Evolutionary conservation across 2,113 vertebrate species (phyloP).

Genomic region (Leptodactylus fuscus): DNA sequence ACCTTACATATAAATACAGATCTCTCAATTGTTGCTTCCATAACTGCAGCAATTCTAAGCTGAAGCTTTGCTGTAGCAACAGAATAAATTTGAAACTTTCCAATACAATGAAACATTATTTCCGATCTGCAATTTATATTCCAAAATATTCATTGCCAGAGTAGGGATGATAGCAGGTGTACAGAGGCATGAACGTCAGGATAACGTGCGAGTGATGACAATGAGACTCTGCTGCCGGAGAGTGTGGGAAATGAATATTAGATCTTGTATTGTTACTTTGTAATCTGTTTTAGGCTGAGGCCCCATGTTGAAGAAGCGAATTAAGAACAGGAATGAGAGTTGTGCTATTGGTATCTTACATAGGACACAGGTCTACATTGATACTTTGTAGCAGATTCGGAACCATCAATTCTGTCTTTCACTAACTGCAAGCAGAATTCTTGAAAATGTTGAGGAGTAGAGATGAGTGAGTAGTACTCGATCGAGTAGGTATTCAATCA

Average conservation of each 20-base stretch:
- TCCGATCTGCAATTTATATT: constrained; percentile 31
- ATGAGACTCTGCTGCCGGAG: background rate
- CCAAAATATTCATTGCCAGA: constrained; percentile 38
- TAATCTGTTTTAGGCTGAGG: background rate
- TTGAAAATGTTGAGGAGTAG: too few relatives aligned
- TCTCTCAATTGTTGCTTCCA: background rate
- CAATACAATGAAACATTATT: constrained; percentile 13
- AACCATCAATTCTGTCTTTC: too few relatives aligned
- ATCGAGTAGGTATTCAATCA: too few relatives aligned
- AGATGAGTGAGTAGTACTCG: too few relatives aligned
- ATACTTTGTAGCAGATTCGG: too few relatives aligned
- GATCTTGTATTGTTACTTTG: background rate
- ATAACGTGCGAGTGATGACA: background rate
- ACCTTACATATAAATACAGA: background rate
- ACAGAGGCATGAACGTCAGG: background rate
- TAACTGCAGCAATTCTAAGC: background rate
- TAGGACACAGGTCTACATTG: too few relatives aligned
- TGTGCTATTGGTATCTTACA: too few relatives aligned
- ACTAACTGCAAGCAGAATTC: too few relatives aligned
- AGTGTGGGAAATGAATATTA: background rate
- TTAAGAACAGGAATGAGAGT: too few relatives aligned
- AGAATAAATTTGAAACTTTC: background rate
- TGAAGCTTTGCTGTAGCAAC: background rate
- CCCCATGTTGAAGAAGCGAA: too few relatives aligned
- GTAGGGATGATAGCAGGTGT: constrained; percentile 25